A percentile compares a stretch with the other conserved stretches of the same genome.
phyloP scores from a whole-genome alignment of 2,888 invertebrate genomes.

The Ypsolopha sequella region DNA sequence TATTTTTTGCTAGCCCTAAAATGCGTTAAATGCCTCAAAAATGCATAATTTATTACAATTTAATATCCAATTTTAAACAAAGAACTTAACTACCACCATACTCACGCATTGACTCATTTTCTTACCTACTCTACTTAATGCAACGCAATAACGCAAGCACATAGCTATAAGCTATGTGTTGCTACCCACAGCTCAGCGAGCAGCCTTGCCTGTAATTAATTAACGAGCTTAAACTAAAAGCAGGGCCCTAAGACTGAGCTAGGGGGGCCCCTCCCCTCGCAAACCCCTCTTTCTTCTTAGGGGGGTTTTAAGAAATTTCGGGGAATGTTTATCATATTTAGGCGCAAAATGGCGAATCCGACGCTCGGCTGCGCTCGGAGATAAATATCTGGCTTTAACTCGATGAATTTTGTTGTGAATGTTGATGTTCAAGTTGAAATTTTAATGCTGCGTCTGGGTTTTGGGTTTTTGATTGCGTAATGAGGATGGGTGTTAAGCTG shows the following conservation, averaged over 20 bases:
- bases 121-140: too few relatives aligned
- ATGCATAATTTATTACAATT: too few relatives aligned
- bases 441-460: conserved; percentile 18
- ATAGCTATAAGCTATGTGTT: background rate
- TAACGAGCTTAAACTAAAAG: conserved; percentile 73
- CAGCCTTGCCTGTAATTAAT: conserved; percentile 69
- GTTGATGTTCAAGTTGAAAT: conserved; percentile 50
- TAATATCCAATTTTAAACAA: too few relatives aligned
- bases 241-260: conserved; percentile 67
- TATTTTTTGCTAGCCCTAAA: too few relatives aligned
- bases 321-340: conserved; percentile 72
- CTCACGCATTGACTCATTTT: background rate
- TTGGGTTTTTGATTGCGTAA: background rate
- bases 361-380: conserved; percentile 62
- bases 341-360: conserved; percentile 71
- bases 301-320: conserved; percentile 56
- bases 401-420: conserved; percentile 63
- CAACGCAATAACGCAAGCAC: background rate
- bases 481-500: background rate
- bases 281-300: conserved; percentile 36
- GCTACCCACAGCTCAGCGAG: conserved; percentile 21
- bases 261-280: conserved; percentile 26
- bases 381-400: conserved; percentile 69
- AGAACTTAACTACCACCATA: background rate
- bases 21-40: too few relatives aligned